Conservation (phyloP, 2,113 vertebrate genomes). For the Puntigrus tetrazona region DNA sequence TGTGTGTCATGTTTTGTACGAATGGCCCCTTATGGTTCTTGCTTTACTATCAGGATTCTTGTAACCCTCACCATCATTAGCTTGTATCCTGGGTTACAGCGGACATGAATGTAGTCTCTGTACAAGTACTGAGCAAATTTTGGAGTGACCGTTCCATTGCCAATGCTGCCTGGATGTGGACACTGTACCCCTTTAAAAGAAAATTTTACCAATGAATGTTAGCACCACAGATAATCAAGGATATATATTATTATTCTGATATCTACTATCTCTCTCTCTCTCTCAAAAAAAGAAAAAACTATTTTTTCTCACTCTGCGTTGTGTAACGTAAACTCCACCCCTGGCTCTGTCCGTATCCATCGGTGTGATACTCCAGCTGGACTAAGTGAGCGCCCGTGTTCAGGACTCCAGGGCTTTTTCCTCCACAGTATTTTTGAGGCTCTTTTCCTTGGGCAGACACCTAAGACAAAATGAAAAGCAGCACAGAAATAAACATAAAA, state of each 20-base stretch:
- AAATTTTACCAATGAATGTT: not conserved
- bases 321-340: conserved; percentile 77
- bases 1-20: not conserved
- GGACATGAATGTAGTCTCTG: conserved; percentile 74
- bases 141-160: conserved; percentile 69
- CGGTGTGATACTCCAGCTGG: conserved; percentile 71
- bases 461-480: conserved; percentile 51
- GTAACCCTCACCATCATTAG: conserved; percentile 69
- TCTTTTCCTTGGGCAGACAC: conserved; percentile 57
- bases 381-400: conserved; percentile 62
- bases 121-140: conserved; percentile 66
- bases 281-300: too few relatives aligned
- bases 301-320: conserved; percentile 73
- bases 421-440: conserved; percentile 70
- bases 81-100: conserved; percentile 74
- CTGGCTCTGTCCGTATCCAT: conserved; percentile 64
- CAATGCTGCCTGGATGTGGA: conserved; percentile 56
- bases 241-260: not conserved
- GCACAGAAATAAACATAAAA: not conserved
- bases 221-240: not conserved
- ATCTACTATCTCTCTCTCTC: too few relatives aligned
- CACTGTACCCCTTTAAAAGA: conserved; percentile 69
- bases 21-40: not conserved
- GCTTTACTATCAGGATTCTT: not conserved
- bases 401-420: conserved; percentile 67